phyloP scores from a whole-genome alignment of 2,888 invertebrate species.

The Polydesmus complanatus region DNA sequence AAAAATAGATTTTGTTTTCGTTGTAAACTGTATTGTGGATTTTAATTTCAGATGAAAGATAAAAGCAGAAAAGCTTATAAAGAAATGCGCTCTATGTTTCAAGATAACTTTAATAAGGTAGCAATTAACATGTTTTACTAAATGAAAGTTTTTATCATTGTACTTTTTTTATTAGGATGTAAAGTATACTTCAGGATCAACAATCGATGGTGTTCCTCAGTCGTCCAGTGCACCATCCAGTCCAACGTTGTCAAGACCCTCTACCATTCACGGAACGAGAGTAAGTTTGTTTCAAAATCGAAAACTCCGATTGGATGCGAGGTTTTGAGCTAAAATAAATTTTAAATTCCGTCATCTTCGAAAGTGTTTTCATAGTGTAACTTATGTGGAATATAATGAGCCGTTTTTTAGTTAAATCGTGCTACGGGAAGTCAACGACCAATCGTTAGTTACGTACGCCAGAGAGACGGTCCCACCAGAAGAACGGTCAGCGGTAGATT shows the following conservation, averaged over 20 bases:
- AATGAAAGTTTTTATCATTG: background rate
- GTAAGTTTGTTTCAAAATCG: conserved; percentile 4
- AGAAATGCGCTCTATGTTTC: conserved; percentile 51
- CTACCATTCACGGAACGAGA: conserved; percentile 17
- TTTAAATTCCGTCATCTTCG: too few relatives aligned
- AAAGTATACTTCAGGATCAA: conserved; percentile 40
- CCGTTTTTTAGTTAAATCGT: conserved; percentile 2
- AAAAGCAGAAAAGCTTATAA: conserved; percentile 51
- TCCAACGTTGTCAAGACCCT: conserved; percentile 15
- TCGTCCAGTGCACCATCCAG: conserved; percentile 18
- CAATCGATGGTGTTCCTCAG: conserved; percentile 23
- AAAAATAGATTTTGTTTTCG: conserved; percentile 2
- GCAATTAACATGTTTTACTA: too few relatives aligned
- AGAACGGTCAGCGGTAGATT: conserved; percentile 5
- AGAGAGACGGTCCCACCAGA: conserved; percentile 7
- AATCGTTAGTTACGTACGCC: conserved; percentile 12
- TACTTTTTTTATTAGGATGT: conserved; percentile 19
- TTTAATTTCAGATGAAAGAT: conserved; percentile 47
- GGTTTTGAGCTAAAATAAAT: background rate
- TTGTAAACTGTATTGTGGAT: background rate
- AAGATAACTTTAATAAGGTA: conserved; percentile 33
- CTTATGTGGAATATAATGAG: background rate
- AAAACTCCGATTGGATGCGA: background rate
- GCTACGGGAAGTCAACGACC: conserved; percentile 8
- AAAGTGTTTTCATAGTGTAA: background rate